Base-by-base conservation (phyloP, 1,140 invertebrate species). In the Rhopalosiphum maidis region DNA sequence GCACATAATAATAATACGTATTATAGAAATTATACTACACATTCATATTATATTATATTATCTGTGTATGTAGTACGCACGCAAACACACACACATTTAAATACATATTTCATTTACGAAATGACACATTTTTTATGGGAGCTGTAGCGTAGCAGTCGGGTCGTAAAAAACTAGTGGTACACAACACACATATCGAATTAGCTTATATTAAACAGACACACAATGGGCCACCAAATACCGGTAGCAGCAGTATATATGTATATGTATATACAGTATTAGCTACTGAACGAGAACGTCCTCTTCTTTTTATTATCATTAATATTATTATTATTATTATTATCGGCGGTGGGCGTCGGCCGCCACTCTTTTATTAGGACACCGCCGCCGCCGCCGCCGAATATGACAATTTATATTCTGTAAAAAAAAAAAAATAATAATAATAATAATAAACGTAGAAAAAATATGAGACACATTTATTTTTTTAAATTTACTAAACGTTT, bases 111-210 rank as follows among this genome's bases (percentile, higher is more conserved):
- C 87, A 89, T 46, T 25, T 89, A 54, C 18, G 87, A 89, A 89
- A 35, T 54, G 87, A 89, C 87, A 89, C 43, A 87, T 89, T 89
- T 89, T 89, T 89, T 89, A 89, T 89, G 87, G n/a, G 86, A 88
- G 15, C 18, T 6, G 46, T 48, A 48, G 18, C 46, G 35, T 87
- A 48, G 37, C n/a, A 51, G 86, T 51, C 46, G 18, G 87, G 21
- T 89, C 87, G 48, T 89, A 89, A 89, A 87, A 89, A 89, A 89
- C 86, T 89, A 54, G 48, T 22, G 86, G 86, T 46, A 48, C 85
- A 87, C 85, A 87, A 54, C 48, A 54, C 87, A 51, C 30, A 89
- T 51, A 22, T 11, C 87, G 87, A 89, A 89, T 89, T 54, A 89
- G 87, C 87, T 89, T 54, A 88, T 88, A 88, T 88, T 54, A 54